A percentile compares a stretch with the other conserved stretches of the same genome.
Conservation (phyloP, 2,797 vertebrate genomes). For the Megaceryle alcyon region DNA sequence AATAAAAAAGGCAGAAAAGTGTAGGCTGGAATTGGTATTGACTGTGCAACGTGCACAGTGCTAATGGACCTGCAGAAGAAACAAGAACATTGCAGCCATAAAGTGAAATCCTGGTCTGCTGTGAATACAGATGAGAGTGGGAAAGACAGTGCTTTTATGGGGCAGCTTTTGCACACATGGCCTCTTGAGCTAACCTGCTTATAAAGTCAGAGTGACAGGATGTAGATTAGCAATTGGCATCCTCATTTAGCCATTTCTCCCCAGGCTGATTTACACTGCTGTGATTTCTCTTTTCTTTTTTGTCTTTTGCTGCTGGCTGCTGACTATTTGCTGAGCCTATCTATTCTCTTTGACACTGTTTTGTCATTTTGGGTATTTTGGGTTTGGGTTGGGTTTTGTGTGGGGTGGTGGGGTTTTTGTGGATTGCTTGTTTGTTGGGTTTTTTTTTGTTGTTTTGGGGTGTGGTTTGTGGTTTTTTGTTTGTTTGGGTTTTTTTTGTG, state of each 20-base stretch:
- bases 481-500: background rate
- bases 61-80: slow-evolving; percentile 55
- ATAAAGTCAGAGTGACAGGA: slow-evolving; percentile 10
- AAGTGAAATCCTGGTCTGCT: slow-evolving; percentile 3
- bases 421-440: background rate
- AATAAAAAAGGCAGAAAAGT: slow-evolving; percentile 33
- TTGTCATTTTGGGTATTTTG: background rate
- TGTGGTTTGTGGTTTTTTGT: background rate
- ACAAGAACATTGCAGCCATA: slow-evolving; percentile 32
- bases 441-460: background rate
- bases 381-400: too few relatives aligned
- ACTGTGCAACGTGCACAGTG: background rate
- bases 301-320: background rate
- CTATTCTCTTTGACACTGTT: background rate
- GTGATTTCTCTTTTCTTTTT: background rate
- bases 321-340: background rate
- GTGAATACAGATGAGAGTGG: slow-evolving; percentile 56
- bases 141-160: background rate
- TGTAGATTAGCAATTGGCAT: slow-evolving; percentile 39
- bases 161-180: background rate
- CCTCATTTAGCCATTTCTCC: slow-evolving; percentile 27
- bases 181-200: background rate
- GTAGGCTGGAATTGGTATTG: background rate
- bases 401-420: too few relatives aligned
- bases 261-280: background rate